These are phyloP conservation scores for Cercocebus atys DNA, from an alignment of 2,113 vertebrate species.

Conservation along the genomic window DNA sequence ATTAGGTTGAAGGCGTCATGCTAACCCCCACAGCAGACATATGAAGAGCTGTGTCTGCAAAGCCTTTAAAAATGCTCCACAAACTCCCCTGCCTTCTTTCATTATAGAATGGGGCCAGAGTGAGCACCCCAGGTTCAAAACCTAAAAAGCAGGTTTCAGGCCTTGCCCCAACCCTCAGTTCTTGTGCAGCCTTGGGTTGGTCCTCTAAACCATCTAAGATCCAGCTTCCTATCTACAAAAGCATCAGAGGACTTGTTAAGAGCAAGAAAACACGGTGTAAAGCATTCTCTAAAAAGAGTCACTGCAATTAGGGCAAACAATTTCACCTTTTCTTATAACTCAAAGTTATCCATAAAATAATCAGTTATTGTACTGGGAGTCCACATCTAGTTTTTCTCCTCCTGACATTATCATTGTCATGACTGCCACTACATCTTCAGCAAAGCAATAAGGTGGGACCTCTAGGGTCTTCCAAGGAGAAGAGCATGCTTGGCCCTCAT, in stretches of 20 bases:
- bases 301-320: slow-evolving; percentile 15
- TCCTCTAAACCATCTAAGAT: not conserved
- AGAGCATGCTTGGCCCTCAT: not conserved
- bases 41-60: not conserved
- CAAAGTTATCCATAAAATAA: slow-evolving; percentile 11
- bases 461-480: fast-evolving
- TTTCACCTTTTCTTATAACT: not conserved
- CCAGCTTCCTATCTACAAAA: not conserved
- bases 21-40: not conserved
- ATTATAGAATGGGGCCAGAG: not conserved
- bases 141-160: not conserved
- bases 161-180: not conserved
- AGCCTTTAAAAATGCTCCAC: not conserved
- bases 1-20: not conserved
- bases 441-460: not conserved
- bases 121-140: not conserved
- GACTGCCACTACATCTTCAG: not conserved
- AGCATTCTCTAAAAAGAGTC: not conserved
- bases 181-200: not conserved
- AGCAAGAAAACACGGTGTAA: slow-evolving; percentile 9
- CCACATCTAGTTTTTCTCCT: not conserved
- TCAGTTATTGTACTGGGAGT: not conserved
- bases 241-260: not conserved
- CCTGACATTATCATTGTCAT: not conserved
- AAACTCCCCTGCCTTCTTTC: not conserved